Conservation (phyloP, 2,797 vertebrate genomes). For the Scarus forsteni region DNA sequence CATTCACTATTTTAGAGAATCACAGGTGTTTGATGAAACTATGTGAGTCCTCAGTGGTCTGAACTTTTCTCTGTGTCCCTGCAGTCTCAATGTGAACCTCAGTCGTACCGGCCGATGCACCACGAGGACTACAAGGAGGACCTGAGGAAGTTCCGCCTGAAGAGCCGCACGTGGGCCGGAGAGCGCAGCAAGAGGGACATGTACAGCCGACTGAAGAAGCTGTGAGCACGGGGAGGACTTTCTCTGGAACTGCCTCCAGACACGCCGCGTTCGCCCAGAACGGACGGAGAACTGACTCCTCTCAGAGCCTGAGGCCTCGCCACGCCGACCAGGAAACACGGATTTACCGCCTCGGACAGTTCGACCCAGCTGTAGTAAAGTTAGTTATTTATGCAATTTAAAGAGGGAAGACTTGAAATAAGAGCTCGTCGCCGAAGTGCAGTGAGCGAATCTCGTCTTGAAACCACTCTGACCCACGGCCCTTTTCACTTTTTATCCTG, state of each 20-base stretch:
- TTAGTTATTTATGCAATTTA: conserved; percentile 68
- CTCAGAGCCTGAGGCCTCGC: conserved; percentile 7
- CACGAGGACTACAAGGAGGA: conserved; percentile 94
- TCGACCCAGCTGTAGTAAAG: conserved; percentile 29
- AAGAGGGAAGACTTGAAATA: background rate
- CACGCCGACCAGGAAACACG: conserved; percentile 8
- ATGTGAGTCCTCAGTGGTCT: background rate
- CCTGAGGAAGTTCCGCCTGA: conserved; percentile 89
- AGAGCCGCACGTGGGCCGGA: conserved; percentile 92
- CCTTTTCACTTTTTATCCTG: conserved; percentile 4
- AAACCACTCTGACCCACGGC: conserved; percentile 65
- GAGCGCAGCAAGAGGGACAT: conserved; percentile 92
- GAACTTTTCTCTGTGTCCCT: background rate
- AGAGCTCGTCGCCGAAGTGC: conserved; percentile 4
- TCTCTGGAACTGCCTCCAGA: conserved; percentile 1
- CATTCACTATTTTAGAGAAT: too few relatives aligned
- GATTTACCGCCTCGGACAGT: conserved; percentile 13
- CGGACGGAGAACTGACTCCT: conserved; percentile 5
- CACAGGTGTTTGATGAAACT: too few relatives aligned
- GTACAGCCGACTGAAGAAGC: conserved; percentile 92
- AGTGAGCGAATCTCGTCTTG: conserved; percentile 15
- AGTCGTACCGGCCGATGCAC: conserved; percentile 92
- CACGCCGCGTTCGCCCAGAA: conserved; percentile 16
- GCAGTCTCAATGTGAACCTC: conserved; percentile 90
- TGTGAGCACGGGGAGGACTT: conserved; percentile 72